Base-by-base conservation (phyloP, 30 jellyfish, hydroid and myxozoan species). In the Nemopilema nomurai region DNA sequence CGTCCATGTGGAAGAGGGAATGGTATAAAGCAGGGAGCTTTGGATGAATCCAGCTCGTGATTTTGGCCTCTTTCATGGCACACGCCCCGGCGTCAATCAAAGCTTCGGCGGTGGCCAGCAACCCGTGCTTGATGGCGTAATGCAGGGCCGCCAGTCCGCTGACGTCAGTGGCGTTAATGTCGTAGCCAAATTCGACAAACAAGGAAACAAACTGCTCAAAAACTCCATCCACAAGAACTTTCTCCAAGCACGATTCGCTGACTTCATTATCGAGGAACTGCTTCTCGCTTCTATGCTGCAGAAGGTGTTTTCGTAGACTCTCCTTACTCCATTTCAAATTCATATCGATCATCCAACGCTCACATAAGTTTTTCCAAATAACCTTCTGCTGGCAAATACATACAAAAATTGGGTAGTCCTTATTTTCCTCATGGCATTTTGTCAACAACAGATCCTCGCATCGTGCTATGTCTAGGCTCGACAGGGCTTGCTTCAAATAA, bases 11-110 rank as follows among this genome's bases (percentile, higher is more conserved):
- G 74, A 70, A 83, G n/a, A 83, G 66, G 65, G 79, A 29, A 28
- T 83, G 91, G 33, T 83, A 83, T 49, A 83, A 19, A 0, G 86
- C 79, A 1, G 91, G 91, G 41, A 83, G 73, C 64, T 83, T 29
- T 20, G 23, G 31, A 25, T 68, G 74, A 50, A 83, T 71, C 91
- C 91, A 83, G 32, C 91, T 83, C 4, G 80, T 17, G 28, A 83
- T 67, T 1, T 29, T 51, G 0, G 91, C 80, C 62, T 23, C 65
- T 8, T 8, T 83, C 0, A 26, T 33, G 19, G 30, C 33, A 28
- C 31, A 31, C 22, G 91, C 85, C 16, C 86, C 80, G 13, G 67
- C 7, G 3, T 83, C 27, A 18, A 83, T 18, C 27, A 83, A 77
- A 33, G 21, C 19, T 21, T 57, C 51, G 13, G 80, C 72, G 1